These are phyloP conservation scores for Trematomus bernacchii DNA, from an alignment of 2,797 vertebrate genomes.

Conservation along the genomic window DNA sequence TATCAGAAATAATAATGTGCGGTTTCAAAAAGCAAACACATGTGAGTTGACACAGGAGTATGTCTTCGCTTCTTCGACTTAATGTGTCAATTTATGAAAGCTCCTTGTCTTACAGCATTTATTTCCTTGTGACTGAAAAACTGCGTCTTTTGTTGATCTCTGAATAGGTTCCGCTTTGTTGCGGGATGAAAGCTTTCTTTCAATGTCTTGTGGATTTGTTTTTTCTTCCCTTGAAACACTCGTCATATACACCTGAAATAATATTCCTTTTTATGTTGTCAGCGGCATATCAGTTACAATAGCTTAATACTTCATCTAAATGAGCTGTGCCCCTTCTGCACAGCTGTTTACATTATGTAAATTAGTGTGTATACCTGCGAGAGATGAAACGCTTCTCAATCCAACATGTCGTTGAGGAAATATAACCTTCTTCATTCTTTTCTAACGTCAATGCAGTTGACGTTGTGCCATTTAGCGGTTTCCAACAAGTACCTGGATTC, in stretches of 20 bases:
- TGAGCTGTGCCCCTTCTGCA: background rate
- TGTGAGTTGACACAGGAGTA: background rate
- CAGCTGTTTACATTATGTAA: constrained; percentile 10
- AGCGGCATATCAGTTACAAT: background rate
- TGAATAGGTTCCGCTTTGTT: constrained; percentile 12
- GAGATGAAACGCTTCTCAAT: background rate
- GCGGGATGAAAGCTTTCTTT: constrained; percentile 20
- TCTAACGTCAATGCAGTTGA: background rate
- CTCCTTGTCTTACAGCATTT: constrained; percentile 14
- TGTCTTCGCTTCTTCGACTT: constrained; percentile 10
- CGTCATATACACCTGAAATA: constrained; percentile 13
- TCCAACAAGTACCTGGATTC: constrained; percentile 2
- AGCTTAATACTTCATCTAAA: constrained; percentile 11
- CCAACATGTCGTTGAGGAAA: background rate
- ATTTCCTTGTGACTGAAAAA: constrained; percentile 9
- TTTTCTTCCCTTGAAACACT: constrained; percentile 7
- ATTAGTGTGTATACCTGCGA: background rate
- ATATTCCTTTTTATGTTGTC: background rate
- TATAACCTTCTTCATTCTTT: background rate
- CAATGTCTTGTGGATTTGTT: constrained; percentile 17
- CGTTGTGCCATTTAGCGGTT: background rate
- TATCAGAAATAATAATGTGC: constrained; percentile 6
- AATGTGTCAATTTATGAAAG: constrained; percentile 18
- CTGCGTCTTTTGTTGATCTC: constrained; percentile 5
- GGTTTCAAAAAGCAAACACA: constrained; percentile 9